These are phyloP conservation scores for Agriotes lineatus DNA, from an alignment of 2,888 invertebrate genomes.

Conservation along the genomic window DNA sequence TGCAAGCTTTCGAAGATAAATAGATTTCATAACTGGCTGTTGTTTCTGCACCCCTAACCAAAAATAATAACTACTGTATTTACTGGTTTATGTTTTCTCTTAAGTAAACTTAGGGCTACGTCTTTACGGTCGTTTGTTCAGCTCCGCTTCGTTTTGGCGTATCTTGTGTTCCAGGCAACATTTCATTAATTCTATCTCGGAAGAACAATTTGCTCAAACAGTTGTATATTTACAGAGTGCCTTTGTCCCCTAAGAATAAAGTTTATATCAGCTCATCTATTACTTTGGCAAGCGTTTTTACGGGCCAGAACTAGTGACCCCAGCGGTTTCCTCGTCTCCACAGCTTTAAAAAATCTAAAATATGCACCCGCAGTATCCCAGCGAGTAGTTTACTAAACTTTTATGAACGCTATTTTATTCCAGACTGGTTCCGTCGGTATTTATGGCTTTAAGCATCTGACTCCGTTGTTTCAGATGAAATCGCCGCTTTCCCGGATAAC, in stretches of 20 bases:
- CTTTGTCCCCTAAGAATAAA: slow-evolving; percentile 46
- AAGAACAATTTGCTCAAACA: slow-evolving; percentile 27
- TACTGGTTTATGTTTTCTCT: slow-evolving; percentile 11
- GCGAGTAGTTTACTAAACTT: slow-evolving; percentile 51
- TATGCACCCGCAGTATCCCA: slow-evolving; percentile 50
- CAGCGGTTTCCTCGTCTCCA: slow-evolving; percentile 44
- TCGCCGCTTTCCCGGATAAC: background rate
- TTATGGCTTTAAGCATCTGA: slow-evolving; percentile 26
- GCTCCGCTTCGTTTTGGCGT: slow-evolving; percentile 10
- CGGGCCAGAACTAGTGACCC: slow-evolving; percentile 47
- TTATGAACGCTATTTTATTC: slow-evolving; percentile 52
- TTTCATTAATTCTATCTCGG: slow-evolving; percentile 38
- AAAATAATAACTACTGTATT: slow-evolving; percentile 20
- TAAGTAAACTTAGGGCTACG: slow-evolving; percentile 22
- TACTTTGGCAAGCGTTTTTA: slow-evolving; percentile 48
- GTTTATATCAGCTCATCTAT: slow-evolving; percentile 47
- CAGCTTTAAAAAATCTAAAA: slow-evolving; percentile 53
- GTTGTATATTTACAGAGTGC: slow-evolving; percentile 45
- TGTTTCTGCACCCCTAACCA: slow-evolving; percentile 20
- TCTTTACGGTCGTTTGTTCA: slow-evolving; percentile 19
- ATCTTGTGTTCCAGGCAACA: slow-evolving; percentile 17
- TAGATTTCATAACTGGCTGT: slow-evolving; percentile 8
- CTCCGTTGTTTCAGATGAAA: slow-evolving; percentile 6
- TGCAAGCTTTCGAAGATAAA: background rate
- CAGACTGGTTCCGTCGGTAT: slow-evolving; percentile 34